Evolutionary conservation across 2,797 vertebrate species (phyloP).

Genomic region (Xenopus petersii): DNA sequence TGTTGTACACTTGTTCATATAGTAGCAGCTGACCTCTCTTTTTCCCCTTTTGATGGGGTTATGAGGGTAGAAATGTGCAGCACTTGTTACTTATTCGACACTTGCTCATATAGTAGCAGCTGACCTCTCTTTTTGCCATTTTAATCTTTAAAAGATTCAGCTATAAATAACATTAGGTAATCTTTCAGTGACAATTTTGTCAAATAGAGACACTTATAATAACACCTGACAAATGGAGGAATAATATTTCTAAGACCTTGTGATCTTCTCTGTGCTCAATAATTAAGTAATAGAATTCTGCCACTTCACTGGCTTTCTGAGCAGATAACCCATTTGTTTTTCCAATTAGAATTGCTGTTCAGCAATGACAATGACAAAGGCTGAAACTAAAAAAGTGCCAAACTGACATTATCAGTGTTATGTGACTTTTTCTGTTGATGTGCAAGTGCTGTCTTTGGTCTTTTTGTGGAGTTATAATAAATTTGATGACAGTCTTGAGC

Average conservation of each 20-base stretch:
- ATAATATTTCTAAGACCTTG: background rate
- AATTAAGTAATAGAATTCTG: constrained; percentile 2
- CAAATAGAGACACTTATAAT: too few species aligned
- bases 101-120: too few species aligned
- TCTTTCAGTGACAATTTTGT: too few species aligned
- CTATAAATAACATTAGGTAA: too few species aligned
- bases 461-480: background rate
- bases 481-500: background rate
- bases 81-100: too few species aligned
- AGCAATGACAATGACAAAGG: background rate
- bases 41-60: too few species aligned
- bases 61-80: too few species aligned
- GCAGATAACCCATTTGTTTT: background rate
- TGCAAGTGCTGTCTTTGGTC: background rate
- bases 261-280: background rate
- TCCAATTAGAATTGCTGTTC: background rate
- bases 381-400: too few species aligned
- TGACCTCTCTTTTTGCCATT: too few species aligned
- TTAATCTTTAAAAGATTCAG: too few species aligned
- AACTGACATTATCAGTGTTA: background rate
- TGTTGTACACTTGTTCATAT: too few species aligned
- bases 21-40: too few species aligned
- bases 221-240: background rate
- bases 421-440: background rate
- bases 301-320: background rate